These are phyloP conservation scores for Mixornis gularis DNA, from an alignment of 2,113 vertebrate species.

Conservation along the genomic window DNA sequence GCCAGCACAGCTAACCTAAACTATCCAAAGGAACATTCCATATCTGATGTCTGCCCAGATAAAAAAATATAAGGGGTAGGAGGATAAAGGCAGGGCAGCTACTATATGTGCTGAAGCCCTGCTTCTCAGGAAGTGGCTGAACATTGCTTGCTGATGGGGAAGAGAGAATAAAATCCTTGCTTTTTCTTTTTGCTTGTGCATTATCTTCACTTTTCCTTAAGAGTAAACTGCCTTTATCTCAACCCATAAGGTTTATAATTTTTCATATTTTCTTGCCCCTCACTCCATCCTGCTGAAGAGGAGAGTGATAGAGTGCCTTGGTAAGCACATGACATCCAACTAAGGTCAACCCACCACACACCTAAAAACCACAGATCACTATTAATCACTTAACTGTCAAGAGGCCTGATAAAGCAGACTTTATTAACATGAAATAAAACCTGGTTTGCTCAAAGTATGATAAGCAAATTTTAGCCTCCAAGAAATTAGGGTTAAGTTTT, in stretches of 20 bases:
- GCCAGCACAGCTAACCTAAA: not conserved
- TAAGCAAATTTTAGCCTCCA: not conserved
- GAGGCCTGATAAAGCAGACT: not conserved
- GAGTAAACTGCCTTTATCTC: not conserved
- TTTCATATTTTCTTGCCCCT: not conserved
- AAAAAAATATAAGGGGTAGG: not conserved
- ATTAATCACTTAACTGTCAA: fast-evolving
- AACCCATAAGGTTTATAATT: not conserved
- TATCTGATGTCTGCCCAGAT: not conserved
- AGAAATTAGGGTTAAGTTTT: not conserved
- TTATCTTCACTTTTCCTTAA: not conserved
- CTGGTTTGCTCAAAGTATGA: not conserved
- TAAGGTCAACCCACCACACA: not conserved
- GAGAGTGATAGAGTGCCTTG: not conserved
- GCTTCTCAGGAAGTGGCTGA: not conserved
- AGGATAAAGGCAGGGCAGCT: not conserved
- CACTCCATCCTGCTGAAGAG: not conserved
- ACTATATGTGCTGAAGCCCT: fast-evolving
- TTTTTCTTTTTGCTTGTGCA: not conserved
- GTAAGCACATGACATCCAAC: not conserved
- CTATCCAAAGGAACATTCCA: not conserved
- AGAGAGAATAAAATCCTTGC: not conserved
- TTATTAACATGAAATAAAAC: not conserved
- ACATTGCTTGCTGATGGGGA: not conserved
- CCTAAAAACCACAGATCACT: not conserved